phyloP scores from a whole-genome alignment of 2,113 vertebrate species.

The Oryzias melastigma region DNA sequence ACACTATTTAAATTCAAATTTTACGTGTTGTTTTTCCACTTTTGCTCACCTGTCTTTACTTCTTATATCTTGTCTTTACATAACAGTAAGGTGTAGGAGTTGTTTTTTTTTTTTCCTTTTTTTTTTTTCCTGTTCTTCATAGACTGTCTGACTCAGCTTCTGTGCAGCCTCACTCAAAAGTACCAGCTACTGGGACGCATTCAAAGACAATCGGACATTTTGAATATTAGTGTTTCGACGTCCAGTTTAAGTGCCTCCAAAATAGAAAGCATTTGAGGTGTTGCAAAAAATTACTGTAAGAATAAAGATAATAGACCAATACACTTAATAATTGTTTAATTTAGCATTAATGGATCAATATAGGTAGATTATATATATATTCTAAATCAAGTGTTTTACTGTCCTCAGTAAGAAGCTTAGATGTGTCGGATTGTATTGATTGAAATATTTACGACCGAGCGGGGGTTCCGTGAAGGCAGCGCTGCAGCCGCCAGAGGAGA shows the following conservation, averaged over 20 bases:
- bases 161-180: conserved; percentile 29
- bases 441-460: not conserved
- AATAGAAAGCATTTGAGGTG: too few relatives aligned
- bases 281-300: too few relatives aligned
- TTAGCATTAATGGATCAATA: too few relatives aligned
- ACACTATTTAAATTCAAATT: not conserved
- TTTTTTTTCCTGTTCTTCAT: conserved; percentile 7
- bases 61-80: conserved; percentile 11
- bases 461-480: conserved; percentile 47
- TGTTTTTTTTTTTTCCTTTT: conserved; percentile 7
- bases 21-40: not conserved
- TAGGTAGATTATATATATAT: too few relatives aligned
- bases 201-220: not conserved
- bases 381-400: too few relatives aligned
- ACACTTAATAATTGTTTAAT: too few relatives aligned
- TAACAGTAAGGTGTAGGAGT: conserved; percentile 24
- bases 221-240: rapidly evolving
- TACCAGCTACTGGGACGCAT: conserved; percentile 18
- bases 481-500: conserved; percentile 40
- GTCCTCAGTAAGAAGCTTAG: too few relatives aligned
- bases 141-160: conserved; percentile 47
- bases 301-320: too few relatives aligned
- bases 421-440: too few relatives aligned
- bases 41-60: not conserved
- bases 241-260: too few relatives aligned